Evolutionary conservation across 2,888 invertebrate genomes (phyloP), one percentile per base, ranked within the genome.

Genomic region (Andrena hattorfiana): DNA sequence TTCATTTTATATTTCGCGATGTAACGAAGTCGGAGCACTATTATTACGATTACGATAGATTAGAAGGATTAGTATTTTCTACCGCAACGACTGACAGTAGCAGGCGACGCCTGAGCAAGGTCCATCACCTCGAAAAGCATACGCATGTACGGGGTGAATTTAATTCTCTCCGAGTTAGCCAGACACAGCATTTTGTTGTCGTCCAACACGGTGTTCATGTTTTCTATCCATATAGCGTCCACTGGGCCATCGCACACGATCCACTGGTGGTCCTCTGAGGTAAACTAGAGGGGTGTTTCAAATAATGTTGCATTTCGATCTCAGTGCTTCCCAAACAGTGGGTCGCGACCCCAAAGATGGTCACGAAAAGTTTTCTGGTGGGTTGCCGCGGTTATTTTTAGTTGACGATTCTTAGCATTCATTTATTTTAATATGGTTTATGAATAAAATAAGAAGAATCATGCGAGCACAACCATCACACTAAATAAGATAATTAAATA

Each of bases 181-280:
- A 98, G 94, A 90, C 98, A 98, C 51, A 98, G 94, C 98, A 98
- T 98, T 94, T 98, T 98, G 93, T 98, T 98, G 92, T 98, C 98
- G 91, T 98, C 98, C 6, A 98, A 95, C 0, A 98, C 98, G 0
- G 98, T 98, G 94, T 98, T 98, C 96, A 98, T 96, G 92, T 98
- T 98, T 94, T 98, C 98, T 84, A 98, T 98, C 98, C 98, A 98
- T 26, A 98, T 97, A 0, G 98, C 98, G 93, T 98, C 98, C 0
- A 98, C 98, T 0, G 97, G 98, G 0, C 98, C 98, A 92, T 98
- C 98, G 93, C 98, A 98, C 59, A 98, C 96, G 71, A 98, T 95
- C 98, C 98, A 98, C 91, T 98, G 98, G 92, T 98, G 98, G 89
- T 98, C 96, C 75, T 96, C 95, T 4, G 95, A 95, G 77, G 92